Evolutionary conservation across 2,797 vertebrate genomes (phyloP).

Genomic region (Arrhamphus sclerolepis): DNA sequence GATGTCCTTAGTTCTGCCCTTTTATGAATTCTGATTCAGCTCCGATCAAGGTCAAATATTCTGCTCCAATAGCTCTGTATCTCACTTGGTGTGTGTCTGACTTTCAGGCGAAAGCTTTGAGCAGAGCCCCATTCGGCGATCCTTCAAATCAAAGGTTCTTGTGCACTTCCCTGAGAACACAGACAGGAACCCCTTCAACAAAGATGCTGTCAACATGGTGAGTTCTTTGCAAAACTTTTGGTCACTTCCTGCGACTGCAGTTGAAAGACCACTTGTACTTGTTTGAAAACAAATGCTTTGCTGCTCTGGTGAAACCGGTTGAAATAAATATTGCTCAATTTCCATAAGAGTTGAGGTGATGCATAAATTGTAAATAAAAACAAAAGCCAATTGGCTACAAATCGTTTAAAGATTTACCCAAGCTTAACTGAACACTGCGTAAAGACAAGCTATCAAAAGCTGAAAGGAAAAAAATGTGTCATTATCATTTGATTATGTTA

Average conservation of each 20-base stretch:
- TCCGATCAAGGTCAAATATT: conserved; percentile 25
- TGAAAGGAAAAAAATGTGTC: no score
- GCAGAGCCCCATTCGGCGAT: conserved; percentile 93
- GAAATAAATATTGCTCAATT: no score
- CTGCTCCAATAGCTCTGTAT: neutral
- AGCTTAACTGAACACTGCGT: no score
- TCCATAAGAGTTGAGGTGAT: no score
- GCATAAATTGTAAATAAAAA: no score
- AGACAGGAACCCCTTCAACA: conserved; percentile 93
- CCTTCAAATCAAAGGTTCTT: conserved; percentile 96
- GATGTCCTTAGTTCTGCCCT: conserved; percentile 1
- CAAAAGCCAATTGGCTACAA: no score
- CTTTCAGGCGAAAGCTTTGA: conserved; percentile 92
- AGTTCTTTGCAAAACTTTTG: conserved; percentile 36
- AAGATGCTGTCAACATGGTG: conserved; percentile 97
- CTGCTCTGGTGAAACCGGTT: no score
- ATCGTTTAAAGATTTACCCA: no score
- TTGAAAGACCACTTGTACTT: neutral
- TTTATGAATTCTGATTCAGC: conserved; percentile 26
- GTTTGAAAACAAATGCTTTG: no score
- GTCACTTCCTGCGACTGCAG: neutral
- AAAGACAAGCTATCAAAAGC: no score
- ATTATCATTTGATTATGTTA: no score
- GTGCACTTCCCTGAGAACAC: conserved; percentile 95
- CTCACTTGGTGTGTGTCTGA: conserved; percentile 17